Evolutionary conservation across 2,888 invertebrate genomes (phyloP), one percentile per base, ranked within the genome.

Genomic region (Magallana nippona): DNA sequence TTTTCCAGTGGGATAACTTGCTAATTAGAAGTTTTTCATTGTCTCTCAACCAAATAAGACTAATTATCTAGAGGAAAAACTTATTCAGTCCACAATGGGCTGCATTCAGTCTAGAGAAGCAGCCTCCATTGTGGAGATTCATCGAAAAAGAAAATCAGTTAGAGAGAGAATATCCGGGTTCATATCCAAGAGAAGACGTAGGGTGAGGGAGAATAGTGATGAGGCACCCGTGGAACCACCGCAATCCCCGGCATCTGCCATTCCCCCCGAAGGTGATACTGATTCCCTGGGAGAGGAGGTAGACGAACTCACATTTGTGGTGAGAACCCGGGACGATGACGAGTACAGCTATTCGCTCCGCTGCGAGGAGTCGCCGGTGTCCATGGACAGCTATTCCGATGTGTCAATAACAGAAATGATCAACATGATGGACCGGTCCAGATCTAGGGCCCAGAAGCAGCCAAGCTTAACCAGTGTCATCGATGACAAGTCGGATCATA

Each of bases 101-200:
- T 60, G 60, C 60, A 60, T 19, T n/a, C 19, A 19, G 1, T 60
- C 60, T 10, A 60, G n/a, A n/a, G 60, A 60, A 15, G 60, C 60
- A 60, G 60, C 19, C n/a, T 19, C 60, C 60, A 60, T 60, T 60
- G 60, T 60, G 60, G 60, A 60, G 19, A 60, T 60, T 60, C 60
- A 19, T 17, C 17, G 17, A 60, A 60, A 19, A 17, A 15, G 60
- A 60, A 15, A 19, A 17, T 10, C 60, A 17, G 19, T 60, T 19
- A 60, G 19, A 19, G 60, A 60, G n/a, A 60, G 60, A 60, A 60
- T 60, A 60, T 60, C 60, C 15, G 60, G 19, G 19, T 60, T 19
- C 60, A 10, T 10, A 17, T 15, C 60, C 1, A 60, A n/a, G 19
- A 60, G 17, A 60, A 19, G 60, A 17, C 8, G 15, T n/a, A 19